A percentile compares a stretch with the other conserved stretches of the same genome.
Conservation (phyloP, 2,113 vertebrate species). For the Cranoglanis bouderius region DNA sequence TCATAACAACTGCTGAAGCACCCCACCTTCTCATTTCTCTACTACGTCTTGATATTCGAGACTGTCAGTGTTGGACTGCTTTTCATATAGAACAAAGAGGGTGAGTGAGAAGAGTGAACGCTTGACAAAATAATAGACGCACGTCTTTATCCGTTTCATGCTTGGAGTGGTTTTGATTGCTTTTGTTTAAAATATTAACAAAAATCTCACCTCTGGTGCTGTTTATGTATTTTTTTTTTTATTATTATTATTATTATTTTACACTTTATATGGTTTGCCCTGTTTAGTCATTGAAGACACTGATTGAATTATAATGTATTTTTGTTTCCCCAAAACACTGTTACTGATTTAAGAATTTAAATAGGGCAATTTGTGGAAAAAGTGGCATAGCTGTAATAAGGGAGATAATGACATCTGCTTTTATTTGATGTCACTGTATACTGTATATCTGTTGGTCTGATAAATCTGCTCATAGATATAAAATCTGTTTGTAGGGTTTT, state of each 20-base stretch:
- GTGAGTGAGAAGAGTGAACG: not conserved
- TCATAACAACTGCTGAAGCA: slow-evolving; percentile 1
- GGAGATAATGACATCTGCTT: not conserved
- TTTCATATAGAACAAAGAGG: slow-evolving; percentile 16
- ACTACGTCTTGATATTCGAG: slow-evolving; percentile 19
- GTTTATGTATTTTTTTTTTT: slow-evolving; percentile 21
- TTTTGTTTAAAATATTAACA: slow-evolving; percentile 37
- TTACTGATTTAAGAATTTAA: slow-evolving; percentile 32
- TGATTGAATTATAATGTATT: slow-evolving; percentile 4
- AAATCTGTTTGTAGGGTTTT: not conserved
- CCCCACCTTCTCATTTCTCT: slow-evolving; percentile 20
- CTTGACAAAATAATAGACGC: slow-evolving; percentile 34
- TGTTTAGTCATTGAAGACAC: slow-evolving; percentile 21
- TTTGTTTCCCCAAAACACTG: slow-evolving; percentile 23
- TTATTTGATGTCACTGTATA: slow-evolving; percentile 20
- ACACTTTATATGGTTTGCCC: slow-evolving; percentile 32
- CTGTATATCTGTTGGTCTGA: not conserved
- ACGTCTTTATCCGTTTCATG: slow-evolving; percentile 36
- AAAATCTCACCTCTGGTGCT: slow-evolving; percentile 28
- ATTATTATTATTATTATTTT: slow-evolving; percentile 35
- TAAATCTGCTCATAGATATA: slow-evolving; percentile 18
- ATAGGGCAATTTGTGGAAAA: slow-evolving; percentile 6
- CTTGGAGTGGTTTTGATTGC: slow-evolving; percentile 41
- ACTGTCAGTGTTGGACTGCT: not conserved
- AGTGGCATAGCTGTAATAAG: not conserved